Conservation (phyloP, 1,140 invertebrate species). For the Heliothis subflexa region DNA sequence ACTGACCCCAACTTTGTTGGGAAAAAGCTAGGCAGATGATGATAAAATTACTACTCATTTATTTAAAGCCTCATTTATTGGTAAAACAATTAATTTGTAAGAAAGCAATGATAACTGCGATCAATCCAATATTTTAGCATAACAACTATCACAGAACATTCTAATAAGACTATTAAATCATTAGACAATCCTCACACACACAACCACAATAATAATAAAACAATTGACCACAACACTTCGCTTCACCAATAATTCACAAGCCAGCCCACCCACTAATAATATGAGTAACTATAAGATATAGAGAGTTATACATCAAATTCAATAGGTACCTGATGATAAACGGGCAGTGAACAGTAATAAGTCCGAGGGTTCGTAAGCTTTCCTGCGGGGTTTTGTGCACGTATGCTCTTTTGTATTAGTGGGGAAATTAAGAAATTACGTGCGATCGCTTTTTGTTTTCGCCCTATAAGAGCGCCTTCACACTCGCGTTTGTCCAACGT, state of each 20-base stretch:
- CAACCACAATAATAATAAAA: constrained; percentile 2
- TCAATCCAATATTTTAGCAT: background rate
- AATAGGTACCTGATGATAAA: constrained; percentile 41
- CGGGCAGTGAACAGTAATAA: constrained; percentile 24
- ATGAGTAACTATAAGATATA: constrained; percentile 26
- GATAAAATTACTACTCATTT: too few species aligned
- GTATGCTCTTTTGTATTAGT: constrained; percentile 33
- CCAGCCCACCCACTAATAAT: constrained; percentile 29
- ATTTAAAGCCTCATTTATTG: too few species aligned
- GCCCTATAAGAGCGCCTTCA: background rate
- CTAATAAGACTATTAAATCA: background rate
- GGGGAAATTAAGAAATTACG: constrained; percentile 32
- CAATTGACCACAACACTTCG: constrained; percentile 22
- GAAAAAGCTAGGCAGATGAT: too few species aligned
- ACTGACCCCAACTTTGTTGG: too few species aligned
- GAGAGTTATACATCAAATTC: constrained; percentile 35
- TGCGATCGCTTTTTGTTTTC: background rate
- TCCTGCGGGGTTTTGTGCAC: constrained; percentile 25
- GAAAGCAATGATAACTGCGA: too few species aligned
- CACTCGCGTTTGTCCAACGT: too few species aligned
- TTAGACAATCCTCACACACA: background rate
- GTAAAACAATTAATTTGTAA: too few species aligned
- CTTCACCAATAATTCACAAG: constrained; percentile 22
- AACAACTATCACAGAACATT: background rate
- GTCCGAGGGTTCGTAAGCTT: constrained; percentile 41